Evolutionary conservation across 2,888 invertebrate genomes (phyloP).

Genomic region (Leptodirus hochenwartii): DNA sequence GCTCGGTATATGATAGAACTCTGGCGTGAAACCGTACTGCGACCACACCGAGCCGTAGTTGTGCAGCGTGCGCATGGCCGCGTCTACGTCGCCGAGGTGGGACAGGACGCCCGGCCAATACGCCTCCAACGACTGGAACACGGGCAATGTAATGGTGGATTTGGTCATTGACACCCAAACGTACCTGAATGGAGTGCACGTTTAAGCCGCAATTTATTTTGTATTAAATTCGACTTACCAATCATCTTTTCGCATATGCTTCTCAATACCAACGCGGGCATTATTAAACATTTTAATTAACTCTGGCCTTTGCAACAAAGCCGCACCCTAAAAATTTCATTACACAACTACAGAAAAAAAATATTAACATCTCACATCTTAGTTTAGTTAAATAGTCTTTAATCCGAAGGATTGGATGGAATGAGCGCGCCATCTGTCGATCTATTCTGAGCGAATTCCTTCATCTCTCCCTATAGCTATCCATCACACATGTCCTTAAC

Average conservation of each 20-base stretch:
- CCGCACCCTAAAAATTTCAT: too few species aligned
- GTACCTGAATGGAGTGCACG: too few species aligned
- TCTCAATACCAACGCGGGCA: constrained; percentile 57
- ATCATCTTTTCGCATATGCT: constrained; percentile 80
- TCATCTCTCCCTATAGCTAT: too few species aligned
- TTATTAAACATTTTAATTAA: constrained; percentile 82
- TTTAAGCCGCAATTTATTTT: too few species aligned
- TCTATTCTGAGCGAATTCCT: too few species aligned
- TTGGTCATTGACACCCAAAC: constrained; percentile 98
- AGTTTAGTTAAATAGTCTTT: too few species aligned
- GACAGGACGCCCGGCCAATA: constrained; percentile 96
- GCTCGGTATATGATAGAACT: constrained; percentile 90
- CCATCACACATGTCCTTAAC: too few species aligned
- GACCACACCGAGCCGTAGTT: constrained; percentile 96
- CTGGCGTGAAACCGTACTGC: constrained; percentile 95
- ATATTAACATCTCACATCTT: too few species aligned
- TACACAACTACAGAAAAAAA: too few species aligned
- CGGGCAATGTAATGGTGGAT: constrained; percentile 85
- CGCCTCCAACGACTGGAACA: constrained; percentile 97
- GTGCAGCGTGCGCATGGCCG: constrained; percentile 82
- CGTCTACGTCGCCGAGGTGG: constrained; percentile 39
- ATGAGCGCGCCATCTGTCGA: too few species aligned
- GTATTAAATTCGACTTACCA: too few species aligned
- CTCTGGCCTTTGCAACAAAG: constrained; percentile 77
- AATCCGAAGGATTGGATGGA: too few species aligned